These are phyloP conservation scores for Chitala chitala DNA, from an alignment of 2,113 vertebrate species.

Conservation along the genomic window DNA sequence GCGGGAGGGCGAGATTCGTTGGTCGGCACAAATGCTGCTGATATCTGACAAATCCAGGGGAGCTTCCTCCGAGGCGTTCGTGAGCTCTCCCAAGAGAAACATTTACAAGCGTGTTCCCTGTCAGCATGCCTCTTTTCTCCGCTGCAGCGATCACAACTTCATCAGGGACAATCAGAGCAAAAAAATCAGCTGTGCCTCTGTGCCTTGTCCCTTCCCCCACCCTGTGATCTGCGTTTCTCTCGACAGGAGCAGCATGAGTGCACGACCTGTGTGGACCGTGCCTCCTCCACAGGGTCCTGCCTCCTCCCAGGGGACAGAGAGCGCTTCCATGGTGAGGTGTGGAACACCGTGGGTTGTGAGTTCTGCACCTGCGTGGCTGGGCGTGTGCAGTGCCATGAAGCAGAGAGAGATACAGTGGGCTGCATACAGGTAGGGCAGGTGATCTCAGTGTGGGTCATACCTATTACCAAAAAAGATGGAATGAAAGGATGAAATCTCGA, in stretches of 20 bases:
- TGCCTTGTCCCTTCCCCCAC: not conserved
- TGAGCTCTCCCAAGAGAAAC: too few species aligned
- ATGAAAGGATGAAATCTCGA: too few species aligned
- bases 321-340: constrained; percentile 79
- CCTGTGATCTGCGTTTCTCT: constrained; percentile 8
- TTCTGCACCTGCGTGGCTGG: constrained; percentile 76
- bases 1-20: too few species aligned
- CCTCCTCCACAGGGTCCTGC: constrained; percentile 64
- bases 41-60: too few species aligned
- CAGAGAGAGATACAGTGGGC: constrained; percentile 66
- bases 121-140: too few species aligned
- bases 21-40: too few species aligned
- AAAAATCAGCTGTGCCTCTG: not conserved
- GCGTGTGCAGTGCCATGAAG: constrained; percentile 69
- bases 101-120: too few species aligned
- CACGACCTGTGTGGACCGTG: constrained; percentile 78
- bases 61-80: too few species aligned
- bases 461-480: too few species aligned
- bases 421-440: constrained; percentile 70
- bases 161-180: not conserved
- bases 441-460: too few species aligned
- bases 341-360: constrained; percentile 70
- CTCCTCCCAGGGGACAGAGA: constrained; percentile 40
- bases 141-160: not conserved
- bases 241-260: constrained; percentile 65